Evolutionary conservation across 2,888 invertebrate genomes (phyloP).

Genomic region (Lasioglossum vierecki): DNA sequence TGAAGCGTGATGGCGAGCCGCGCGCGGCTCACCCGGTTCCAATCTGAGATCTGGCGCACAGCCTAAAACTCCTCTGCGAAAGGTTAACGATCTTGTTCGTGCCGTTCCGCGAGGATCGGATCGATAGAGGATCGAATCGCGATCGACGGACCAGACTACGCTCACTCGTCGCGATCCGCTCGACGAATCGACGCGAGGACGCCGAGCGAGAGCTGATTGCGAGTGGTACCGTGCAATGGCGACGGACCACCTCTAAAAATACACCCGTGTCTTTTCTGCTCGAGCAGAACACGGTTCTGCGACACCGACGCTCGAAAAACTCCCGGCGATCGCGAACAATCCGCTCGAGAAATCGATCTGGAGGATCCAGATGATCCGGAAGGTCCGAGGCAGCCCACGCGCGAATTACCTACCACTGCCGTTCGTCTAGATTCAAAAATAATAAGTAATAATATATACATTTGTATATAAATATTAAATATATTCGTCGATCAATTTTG

Average conservation of each 20-base stretch:
- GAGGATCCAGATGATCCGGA: not conserved
- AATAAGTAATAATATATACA: too few species aligned
- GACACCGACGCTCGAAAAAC: not conserved
- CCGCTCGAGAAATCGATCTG: not conserved
- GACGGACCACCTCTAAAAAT: constrained; percentile 18
- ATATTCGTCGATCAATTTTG: too few species aligned
- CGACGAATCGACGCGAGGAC: constrained; percentile 5
- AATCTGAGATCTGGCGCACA: constrained; percentile 80
- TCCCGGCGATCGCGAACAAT: not conserved
- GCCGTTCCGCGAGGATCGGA: constrained; percentile 44
- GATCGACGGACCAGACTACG: constrained; percentile 29
- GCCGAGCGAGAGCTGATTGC: not conserved
- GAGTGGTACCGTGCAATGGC: not conserved
- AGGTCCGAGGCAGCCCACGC: not conserved
- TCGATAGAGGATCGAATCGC: constrained; percentile 54
- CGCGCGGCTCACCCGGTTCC: constrained; percentile 81
- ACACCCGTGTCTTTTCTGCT: constrained; percentile 19
- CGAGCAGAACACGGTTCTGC: not conserved
- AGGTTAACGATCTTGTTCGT: constrained; percentile 81
- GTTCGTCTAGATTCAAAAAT: not conserved
- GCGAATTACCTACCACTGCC: not conserved
- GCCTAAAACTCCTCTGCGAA: constrained; percentile 77
- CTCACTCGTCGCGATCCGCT: not conserved
- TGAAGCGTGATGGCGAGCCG: constrained; percentile 42
- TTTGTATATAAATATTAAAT: too few species aligned